These are phyloP conservation scores for Hoplodrina ambigua DNA, from an alignment of 2,888 invertebrate species.

Conservation along the genomic window DNA sequence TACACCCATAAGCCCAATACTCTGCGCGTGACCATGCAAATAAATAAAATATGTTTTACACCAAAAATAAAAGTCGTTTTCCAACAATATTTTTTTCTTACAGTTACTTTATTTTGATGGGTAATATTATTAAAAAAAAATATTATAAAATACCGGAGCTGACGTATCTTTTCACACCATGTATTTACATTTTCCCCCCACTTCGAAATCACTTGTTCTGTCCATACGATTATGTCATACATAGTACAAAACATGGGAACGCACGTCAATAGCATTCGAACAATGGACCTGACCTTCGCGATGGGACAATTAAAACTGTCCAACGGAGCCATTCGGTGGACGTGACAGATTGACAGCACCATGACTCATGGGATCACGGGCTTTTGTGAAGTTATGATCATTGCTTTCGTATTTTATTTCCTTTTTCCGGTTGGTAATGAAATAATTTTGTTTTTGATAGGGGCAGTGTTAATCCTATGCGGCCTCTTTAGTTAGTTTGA, in stretches of 20 bases:
- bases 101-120: too few relatives aligned
- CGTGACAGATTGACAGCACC: conserved; percentile 46
- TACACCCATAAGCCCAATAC: too few relatives aligned
- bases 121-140: too few relatives aligned
- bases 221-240: conserved; percentile 51
- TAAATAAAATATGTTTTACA: too few relatives aligned
- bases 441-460: conserved; percentile 13
- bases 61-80: too few relatives aligned
- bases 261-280: conserved; percentile 49
- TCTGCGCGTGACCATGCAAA: too few relatives aligned
- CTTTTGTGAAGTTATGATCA: conserved; percentile 44
- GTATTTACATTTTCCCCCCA: conserved; percentile 34
- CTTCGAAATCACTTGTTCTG: conserved; percentile 21
- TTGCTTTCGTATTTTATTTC: conserved; percentile 32
- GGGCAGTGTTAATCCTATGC: not conserved
- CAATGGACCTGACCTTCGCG: conserved; percentile 60
- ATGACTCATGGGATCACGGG: conserved; percentile 40
- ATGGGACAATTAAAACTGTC: conserved; percentile 58
- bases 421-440: conserved; percentile 8
- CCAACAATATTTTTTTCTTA: too few relatives aligned
- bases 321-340: conserved; percentile 42
- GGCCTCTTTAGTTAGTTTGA: not conserved
- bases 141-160: too few relatives aligned
- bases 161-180: not conserved
- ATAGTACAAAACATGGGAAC: conserved; percentile 51